These are phyloP conservation scores for Brachionus manjavacas DNA, from an alignment of 1,140 invertebrate species.

Conservation along the genomic window DNA sequence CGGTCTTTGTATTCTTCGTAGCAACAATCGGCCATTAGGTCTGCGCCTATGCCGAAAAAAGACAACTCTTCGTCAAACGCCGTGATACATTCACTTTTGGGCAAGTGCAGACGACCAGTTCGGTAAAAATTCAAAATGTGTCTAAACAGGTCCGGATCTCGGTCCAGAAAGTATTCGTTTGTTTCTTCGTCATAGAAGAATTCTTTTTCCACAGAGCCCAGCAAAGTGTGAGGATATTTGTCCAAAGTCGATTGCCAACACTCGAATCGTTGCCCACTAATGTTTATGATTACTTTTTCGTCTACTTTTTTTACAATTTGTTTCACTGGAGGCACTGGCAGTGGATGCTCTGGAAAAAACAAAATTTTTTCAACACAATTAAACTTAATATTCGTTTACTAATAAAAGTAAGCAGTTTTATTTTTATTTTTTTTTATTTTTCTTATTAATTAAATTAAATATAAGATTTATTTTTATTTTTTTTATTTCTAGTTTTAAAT, in stretches of 20 bases:
- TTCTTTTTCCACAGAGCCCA: slow-evolving; percentile 94
- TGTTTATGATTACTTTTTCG: slow-evolving; percentile 59
- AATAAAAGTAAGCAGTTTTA: too few relatives aligned
- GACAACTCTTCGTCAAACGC: slow-evolving; percentile 97
- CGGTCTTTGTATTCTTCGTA: slow-evolving; percentile 98
- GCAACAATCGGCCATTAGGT: slow-evolving; percentile 95
- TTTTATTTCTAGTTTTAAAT: too few relatives aligned
- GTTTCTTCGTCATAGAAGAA: slow-evolving; percentile 98
- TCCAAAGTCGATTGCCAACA: slow-evolving; percentile 98
- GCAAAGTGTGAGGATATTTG: slow-evolving; percentile 95
- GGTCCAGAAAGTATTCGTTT: slow-evolving; percentile 97
- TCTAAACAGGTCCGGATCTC: slow-evolving; percentile 96
- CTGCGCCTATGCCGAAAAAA: slow-evolving; percentile 98
- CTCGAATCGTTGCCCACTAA: slow-evolving; percentile 80
- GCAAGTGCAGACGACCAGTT: slow-evolving; percentile 96
- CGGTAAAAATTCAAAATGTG: slow-evolving; percentile 98
- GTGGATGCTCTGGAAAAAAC: neutral
- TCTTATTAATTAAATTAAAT: too few relatives aligned
- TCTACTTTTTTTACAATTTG: slow-evolving; percentile 66
- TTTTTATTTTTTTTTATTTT: too few relatives aligned
- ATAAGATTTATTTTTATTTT: too few relatives aligned
- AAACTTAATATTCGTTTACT: too few relatives aligned
- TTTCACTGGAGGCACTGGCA: slow-evolving; percentile 70
- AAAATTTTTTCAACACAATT: too few relatives aligned
- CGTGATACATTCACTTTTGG: slow-evolving; percentile 96